Percentiles rank a stretch among this genome's conserved stretches.
These are phyloP conservation scores for Trilocha varians DNA, from an alignment of 2,888 invertebrate genomes.

Conservation along the genomic window DNA sequence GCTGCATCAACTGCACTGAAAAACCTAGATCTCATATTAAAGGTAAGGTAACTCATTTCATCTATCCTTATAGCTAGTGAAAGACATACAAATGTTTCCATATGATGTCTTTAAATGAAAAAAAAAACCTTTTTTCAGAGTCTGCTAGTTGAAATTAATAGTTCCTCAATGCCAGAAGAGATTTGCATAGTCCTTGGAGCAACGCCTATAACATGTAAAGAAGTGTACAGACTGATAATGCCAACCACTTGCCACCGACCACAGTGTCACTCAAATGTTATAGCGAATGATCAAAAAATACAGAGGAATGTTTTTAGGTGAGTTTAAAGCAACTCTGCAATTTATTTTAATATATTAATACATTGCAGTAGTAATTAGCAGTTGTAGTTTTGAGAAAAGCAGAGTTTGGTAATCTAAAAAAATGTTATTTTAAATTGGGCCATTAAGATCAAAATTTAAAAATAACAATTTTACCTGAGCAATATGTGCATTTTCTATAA, in stretches of 20 bases:
- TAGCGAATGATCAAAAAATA: constrained; percentile 57
- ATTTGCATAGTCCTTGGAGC: constrained; percentile 55
- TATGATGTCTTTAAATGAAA: too few species aligned
- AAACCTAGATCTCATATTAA: constrained; percentile 57
- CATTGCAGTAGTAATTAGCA: neutral
- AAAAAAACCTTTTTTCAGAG: constrained; percentile 32
- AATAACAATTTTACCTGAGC: too few species aligned
- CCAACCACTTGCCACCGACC: constrained; percentile 50
- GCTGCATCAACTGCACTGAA: constrained; percentile 52
- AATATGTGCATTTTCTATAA: too few species aligned
- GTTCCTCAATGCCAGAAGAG: constrained; percentile 51
- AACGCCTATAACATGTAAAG: constrained; percentile 53
- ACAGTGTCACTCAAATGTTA: constrained; percentile 50
- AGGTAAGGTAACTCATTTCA: too few species aligned
- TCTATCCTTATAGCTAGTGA: too few species aligned
- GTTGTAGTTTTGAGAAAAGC: too few species aligned
- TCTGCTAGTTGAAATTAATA: constrained; percentile 50
- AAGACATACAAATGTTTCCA: too few species aligned
- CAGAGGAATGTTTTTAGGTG: constrained; percentile 55
- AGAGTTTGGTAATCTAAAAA: too few species aligned
- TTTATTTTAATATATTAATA: constrained; percentile 1
- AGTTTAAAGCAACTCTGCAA: constrained; percentile 5
- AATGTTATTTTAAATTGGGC: too few species aligned
- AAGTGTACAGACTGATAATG: constrained; percentile 53
- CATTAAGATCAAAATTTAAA: too few species aligned